Evolutionary conservation across 1,140 invertebrate genomes (phyloP).

Genomic region (Eufriesea mexicana): DNA sequence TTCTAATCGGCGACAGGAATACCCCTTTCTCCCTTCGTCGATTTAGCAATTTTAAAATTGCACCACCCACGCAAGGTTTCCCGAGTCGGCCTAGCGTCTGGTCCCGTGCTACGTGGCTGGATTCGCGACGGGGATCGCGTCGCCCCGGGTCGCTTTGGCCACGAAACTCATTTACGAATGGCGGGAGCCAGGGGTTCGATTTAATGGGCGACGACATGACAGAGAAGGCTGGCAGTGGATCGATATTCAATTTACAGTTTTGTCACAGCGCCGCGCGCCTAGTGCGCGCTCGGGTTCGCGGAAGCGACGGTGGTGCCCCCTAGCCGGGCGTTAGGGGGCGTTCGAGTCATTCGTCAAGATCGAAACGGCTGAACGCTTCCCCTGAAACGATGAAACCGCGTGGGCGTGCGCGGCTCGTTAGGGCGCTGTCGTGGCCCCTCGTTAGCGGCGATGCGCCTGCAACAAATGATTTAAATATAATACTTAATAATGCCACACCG

Average conservation of each 20-base stretch:
- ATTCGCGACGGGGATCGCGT: not conserved
- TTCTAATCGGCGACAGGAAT: no score
- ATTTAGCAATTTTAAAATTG: no score
- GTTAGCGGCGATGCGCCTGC: conserved; percentile 54
- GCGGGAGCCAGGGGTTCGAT: conserved; percentile 39
- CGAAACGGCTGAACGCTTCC: conserved; percentile 29
- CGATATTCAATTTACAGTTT: conserved; percentile 82
- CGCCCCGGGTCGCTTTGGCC: no score
- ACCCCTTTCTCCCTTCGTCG: no score
- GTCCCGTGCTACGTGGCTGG: not conserved
- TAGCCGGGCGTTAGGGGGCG: not conserved
- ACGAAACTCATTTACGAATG: not conserved
- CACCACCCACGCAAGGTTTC: no score
- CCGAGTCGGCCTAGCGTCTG: no score
- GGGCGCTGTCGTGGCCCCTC: conserved; percentile 57
- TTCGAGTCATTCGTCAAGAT: conserved; percentile 40
- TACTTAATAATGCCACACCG: conserved; percentile 54
- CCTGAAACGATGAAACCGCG: conserved; percentile 58
- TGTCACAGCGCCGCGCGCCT: conserved; percentile 75
- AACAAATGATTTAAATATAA: conserved; percentile 62
- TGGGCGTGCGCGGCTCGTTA: conserved; percentile 61
- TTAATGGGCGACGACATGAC: conserved; percentile 75
- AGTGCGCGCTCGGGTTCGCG: conserved; percentile 68
- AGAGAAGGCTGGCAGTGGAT: conserved; percentile 57
- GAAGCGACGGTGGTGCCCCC: conserved; percentile 38